phyloP scores from a whole-genome alignment of 2,888 invertebrate species.

The Hyppa rectilinea region DNA sequence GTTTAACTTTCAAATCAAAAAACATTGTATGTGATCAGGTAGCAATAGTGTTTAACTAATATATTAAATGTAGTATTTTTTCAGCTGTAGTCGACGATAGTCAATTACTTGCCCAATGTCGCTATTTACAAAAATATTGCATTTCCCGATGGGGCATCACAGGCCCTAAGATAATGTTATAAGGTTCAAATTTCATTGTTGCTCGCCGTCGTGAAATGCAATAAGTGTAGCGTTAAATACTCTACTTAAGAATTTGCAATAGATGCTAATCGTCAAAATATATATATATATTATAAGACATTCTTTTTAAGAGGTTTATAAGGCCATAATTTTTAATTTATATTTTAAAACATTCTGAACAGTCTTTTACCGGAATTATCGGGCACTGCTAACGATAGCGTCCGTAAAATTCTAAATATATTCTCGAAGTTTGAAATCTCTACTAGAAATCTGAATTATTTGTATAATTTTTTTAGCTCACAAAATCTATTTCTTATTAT shows the following conservation, averaged over 20 bases:
- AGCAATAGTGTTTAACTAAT: slow-evolving; percentile 12
- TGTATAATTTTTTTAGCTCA: slow-evolving; percentile 30
- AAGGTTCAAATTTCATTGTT: slow-evolving; percentile 22
- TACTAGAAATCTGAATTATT: slow-evolving; percentile 51
- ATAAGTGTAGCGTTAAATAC: slow-evolving; percentile 51
- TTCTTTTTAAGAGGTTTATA: slow-evolving; percentile 21
- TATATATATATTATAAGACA: slow-evolving; percentile 16
- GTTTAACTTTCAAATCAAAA: too few relatives aligned
- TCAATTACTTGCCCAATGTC: slow-evolving; percentile 62
- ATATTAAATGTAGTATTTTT: slow-evolving; percentile 38
- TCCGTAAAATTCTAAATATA: slow-evolving; percentile 26
- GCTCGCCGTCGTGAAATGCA: slow-evolving; percentile 24
- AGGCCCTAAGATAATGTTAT: background rate
- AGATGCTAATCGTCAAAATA: slow-evolving; percentile 35
- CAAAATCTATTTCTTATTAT: slow-evolving; percentile 26
- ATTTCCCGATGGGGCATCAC: slow-evolving; percentile 7
- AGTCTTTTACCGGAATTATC: background rate
- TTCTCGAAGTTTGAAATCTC: slow-evolving; percentile 37
- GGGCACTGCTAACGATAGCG: slow-evolving; percentile 8
- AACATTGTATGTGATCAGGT: slow-evolving; percentile 21
- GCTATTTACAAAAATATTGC: slow-evolving; percentile 39
- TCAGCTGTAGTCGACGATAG: slow-evolving; percentile 60
- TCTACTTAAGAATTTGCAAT: slow-evolving; percentile 47
- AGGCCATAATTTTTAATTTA: slow-evolving; percentile 28
- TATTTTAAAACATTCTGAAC: background rate